Percentiles rank a stretch among this genome's conserved stretches.
phyloP scores from a whole-genome alignment of 2,113 vertebrate genomes.

The Rhinogobius similis region DNA sequence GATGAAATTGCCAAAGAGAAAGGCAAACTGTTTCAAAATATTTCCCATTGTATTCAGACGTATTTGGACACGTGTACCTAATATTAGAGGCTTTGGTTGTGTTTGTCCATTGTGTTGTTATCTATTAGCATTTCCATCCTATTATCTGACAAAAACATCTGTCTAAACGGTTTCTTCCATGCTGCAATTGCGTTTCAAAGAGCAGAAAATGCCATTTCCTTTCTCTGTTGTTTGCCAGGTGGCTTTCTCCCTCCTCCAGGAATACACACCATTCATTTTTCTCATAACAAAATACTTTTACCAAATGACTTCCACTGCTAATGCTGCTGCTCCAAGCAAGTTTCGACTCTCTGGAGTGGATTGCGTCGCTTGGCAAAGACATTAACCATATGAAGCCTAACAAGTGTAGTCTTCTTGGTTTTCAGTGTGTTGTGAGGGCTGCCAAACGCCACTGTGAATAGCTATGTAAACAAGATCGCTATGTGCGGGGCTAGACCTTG shows the following conservation, averaged over 20 bases:
- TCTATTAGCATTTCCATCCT: conserved; percentile 11
- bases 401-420: conserved; percentile 62
- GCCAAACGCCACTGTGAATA: conserved; percentile 74
- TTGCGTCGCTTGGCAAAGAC: conserved; percentile 68
- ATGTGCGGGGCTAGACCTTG: conserved; percentile 60
- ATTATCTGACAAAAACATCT: conserved; percentile 7
- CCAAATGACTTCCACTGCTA: conserved; percentile 48
- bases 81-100: background rate
- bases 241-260: conserved; percentile 64
- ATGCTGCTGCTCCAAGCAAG: conserved; percentile 42
- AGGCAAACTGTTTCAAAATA: background rate
- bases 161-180: background rate
- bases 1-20: background rate
- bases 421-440: conserved; percentile 57
- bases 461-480: conserved; percentile 74
- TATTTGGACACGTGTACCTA: background rate
- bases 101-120: conserved; percentile 1
- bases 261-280: conserved; percentile 53
- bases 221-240: conserved; percentile 65
- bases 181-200: conserved; percentile 12
- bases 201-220: conserved; percentile 29
- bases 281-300: conserved; percentile 49
- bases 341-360: conserved; percentile 60
- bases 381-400: conserved; percentile 67
- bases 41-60: background rate